Conservation (phyloP, 2,888 invertebrate species). For the Bembecia ichneumoniformis region DNA sequence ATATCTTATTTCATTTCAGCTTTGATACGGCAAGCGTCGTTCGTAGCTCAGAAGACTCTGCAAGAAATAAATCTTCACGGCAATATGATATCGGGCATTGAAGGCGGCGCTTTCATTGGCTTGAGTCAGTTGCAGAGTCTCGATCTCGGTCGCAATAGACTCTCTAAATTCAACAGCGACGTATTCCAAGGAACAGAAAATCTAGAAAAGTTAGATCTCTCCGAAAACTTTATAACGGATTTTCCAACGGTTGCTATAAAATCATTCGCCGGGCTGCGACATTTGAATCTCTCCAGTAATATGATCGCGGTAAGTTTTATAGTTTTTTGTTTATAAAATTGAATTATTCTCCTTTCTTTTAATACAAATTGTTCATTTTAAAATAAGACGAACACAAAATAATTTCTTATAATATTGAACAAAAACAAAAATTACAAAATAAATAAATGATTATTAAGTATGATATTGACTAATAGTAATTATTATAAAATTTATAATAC, state of each 20-base stretch:
- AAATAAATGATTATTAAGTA: too few relatives aligned
- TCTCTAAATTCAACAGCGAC: conserved; percentile 86
- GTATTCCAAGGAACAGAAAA: conserved; percentile 84
- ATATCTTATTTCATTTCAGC: conserved; percentile 63
- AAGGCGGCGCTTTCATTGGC: conserved; percentile 81
- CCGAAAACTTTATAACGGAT: conserved; percentile 87
- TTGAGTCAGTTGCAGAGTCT: conserved; percentile 78
- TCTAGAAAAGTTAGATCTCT: conserved; percentile 85
- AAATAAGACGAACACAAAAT: too few relatives aligned
- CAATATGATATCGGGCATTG: conserved; percentile 82
- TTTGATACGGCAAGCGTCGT: conserved; percentile 77
- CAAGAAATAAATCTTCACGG: conserved; percentile 84
- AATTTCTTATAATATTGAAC: too few relatives aligned
- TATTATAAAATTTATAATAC: too few relatives aligned
- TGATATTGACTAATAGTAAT: too few relatives aligned
- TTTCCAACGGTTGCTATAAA: conserved; percentile 85
- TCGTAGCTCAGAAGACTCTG: conserved; percentile 77
- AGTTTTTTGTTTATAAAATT: not conserved
- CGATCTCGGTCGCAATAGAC: conserved; percentile 82
- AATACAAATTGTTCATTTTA: too few relatives aligned
- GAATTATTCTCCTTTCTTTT: too few relatives aligned
- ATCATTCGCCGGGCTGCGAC: conserved; percentile 77
- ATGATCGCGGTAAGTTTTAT: conserved; percentile 79
- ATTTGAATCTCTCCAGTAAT: conserved; percentile 87
- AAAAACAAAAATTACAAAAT: too few relatives aligned